phyloP scores from a whole-genome alignment of 2,888 invertebrate genomes.

The Metacarcinus magister region DNA sequence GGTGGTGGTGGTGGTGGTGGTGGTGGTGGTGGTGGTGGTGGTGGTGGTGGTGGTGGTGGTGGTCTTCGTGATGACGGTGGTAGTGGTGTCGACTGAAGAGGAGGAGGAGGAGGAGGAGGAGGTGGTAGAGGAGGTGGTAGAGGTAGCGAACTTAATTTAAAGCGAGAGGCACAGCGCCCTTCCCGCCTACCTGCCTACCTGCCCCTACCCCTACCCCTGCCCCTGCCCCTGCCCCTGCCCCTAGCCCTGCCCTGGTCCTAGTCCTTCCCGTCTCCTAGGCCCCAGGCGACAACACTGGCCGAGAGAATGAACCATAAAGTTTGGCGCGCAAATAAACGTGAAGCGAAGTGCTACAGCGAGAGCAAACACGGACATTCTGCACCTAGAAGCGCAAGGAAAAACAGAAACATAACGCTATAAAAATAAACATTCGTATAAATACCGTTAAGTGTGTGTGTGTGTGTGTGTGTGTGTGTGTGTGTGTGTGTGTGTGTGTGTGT shows the following conservation, averaged over 20 bases:
- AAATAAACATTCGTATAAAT: slow-evolving; percentile 11
- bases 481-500: too few relatives aligned
- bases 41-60: not conserved
- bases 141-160: not conserved
- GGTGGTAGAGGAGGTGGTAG: not conserved
- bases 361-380: slow-evolving; percentile 17
- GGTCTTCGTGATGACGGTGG: not conserved
- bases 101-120: not conserved
- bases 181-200: too few relatives aligned
- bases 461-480: not conserved
- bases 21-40: slow-evolving; percentile 21
- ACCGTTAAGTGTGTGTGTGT: not conserved
- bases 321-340: slow-evolving; percentile 45
- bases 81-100: not conserved
- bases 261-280: not conserved
- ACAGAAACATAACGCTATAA: slow-evolving; percentile 27
- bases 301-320: slow-evolving; percentile 34
- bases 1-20: slow-evolving; percentile 26
- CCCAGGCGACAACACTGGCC: slow-evolving; percentile 36
- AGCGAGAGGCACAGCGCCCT: not conserved
- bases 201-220: too few relatives aligned
- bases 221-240: too few relatives aligned
- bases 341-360: slow-evolving; percentile 6
- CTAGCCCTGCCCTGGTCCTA: not conserved
- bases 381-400: not conserved